These are phyloP conservation scores for Phalangium opilio DNA, from an alignment of 2,888 invertebrate species.

Conservation along the genomic window DNA sequence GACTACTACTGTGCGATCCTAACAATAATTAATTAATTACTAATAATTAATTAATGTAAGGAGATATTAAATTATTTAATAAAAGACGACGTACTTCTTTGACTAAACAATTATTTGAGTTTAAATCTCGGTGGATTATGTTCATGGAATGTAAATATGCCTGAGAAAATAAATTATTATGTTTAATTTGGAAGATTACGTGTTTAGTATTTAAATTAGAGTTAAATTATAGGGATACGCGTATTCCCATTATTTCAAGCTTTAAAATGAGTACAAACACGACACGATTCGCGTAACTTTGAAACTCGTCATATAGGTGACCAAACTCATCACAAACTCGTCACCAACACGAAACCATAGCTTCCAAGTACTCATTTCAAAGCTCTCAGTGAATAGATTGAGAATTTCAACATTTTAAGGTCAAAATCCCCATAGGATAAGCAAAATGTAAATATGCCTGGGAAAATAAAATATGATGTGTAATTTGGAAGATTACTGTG, in stretches of 20 bases:
- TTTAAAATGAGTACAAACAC: too few species aligned
- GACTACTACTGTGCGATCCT: constrained; percentile 80
- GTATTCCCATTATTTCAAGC: too few species aligned
- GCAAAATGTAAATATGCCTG: constrained; percentile 65
- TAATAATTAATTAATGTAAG: constrained; percentile 1
- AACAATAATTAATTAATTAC: constrained; percentile 20
- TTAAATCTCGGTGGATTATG: constrained; percentile 86
- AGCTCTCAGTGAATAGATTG: too few species aligned
- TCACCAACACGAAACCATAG: neutral
- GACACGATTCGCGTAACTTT: too few species aligned
- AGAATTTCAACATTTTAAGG: too few species aligned
- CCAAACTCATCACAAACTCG: too few species aligned
- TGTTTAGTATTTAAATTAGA: too few species aligned
- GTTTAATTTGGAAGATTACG: neutral
- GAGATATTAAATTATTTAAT: neutral
- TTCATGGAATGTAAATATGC: constrained; percentile 78
- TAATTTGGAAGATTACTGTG: too few species aligned
- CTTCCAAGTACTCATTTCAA: too few species aligned
- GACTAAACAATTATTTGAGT: constrained; percentile 87
- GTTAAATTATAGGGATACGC: too few species aligned
- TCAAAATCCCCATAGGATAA: too few species aligned
- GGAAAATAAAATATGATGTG: constrained; percentile 12
- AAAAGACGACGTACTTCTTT: constrained; percentile 43
- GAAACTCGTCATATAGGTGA: too few species aligned
- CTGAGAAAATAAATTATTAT: constrained; percentile 23